Base-by-base conservation (phyloP, 2,797 vertebrate genomes). In the Enteromius anoplus region DNA sequence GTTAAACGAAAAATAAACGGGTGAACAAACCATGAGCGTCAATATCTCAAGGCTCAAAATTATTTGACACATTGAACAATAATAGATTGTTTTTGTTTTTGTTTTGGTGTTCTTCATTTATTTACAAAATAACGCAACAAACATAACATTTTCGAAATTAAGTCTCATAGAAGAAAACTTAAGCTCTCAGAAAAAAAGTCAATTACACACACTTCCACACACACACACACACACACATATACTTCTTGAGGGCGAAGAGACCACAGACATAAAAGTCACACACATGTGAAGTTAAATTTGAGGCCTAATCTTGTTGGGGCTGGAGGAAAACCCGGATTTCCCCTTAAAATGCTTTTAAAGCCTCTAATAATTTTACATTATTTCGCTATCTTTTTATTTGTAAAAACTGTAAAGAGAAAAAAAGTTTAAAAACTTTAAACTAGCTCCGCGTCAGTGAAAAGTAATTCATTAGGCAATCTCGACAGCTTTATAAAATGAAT, bases 241-340 rank as follows among this genome's bases (percentile, higher is more conserved):
- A 64, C 6, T 9, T 8, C 58, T 32, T 47, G 40, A 62, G n/a
- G 45, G 70, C 70, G n/a, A 75, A 15, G 70, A 82, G 70, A 81
- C 80, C 80, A 73, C 58, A 73, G 55, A 73, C 70, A 55, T 65
- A 81, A 64, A 62, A n/a, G 19, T 78, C 58, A 78, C 64, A 65
- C 70, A 65, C 11, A 45, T 81, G 79, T 81, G 32, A 65, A 53
- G n/a, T 58, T 75, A 75, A 65, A 73, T 15, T 53, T 40, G 45
- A 75, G 80, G 80, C 70, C 80, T 82, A n/a, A 42, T 11, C 45
- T 10, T 53, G 45, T 49, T 21, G 45, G 14, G 47, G 14, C 17
- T 34, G 15, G 8, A 60, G 26, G 55, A 70, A 71, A 78, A 55
- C 11, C 10, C 12, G 9, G 23, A n/a, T 78, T 64, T 32, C n/a